Percentiles rank a stretch among this genome's conserved stretches.
Conservation (phyloP, 2,113 vertebrate species). For the Anguilla rostrata region DNA sequence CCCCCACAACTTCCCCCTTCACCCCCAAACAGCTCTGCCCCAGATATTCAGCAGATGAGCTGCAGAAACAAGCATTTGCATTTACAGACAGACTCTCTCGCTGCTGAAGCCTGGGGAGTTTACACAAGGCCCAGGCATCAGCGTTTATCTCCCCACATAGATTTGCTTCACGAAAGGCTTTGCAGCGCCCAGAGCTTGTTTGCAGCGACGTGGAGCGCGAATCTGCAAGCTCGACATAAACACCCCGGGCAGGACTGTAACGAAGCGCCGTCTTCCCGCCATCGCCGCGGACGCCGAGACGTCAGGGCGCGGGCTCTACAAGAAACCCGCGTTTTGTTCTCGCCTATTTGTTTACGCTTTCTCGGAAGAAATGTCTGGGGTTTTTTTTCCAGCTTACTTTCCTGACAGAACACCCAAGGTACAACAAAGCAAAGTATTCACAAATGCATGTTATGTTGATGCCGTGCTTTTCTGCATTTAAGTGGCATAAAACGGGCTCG, state of each 20-base stretch:
- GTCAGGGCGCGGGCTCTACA: background rate
- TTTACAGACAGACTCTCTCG: background rate
- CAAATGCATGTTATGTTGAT: background rate
- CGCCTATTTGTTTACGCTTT: background rate
- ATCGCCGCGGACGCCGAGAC: background rate
- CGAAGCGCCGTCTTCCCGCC: background rate
- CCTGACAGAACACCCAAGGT: background rate
- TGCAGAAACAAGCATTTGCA: constrained; percentile 1
- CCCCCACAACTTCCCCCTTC: background rate
- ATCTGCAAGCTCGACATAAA: constrained; percentile 2
- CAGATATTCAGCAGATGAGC: background rate
- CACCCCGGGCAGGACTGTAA: background rate
- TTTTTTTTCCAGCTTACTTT: background rate
- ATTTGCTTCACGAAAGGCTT: background rate
- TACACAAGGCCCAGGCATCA: background rate
- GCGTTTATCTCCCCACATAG: background rate
- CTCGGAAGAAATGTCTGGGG: background rate
- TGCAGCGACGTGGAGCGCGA: background rate
- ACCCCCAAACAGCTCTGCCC: background rate
- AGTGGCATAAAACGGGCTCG: background rate
- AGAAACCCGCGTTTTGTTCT: background rate
- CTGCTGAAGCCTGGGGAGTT: background rate
- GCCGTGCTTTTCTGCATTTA: too few relatives aligned
- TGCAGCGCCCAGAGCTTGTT: background rate
- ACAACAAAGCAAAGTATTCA: background rate